These are phyloP conservation scores for Teleogryllus oceanicus DNA, from an alignment of 2,888 invertebrate species.

Conservation along the genomic window DNA sequence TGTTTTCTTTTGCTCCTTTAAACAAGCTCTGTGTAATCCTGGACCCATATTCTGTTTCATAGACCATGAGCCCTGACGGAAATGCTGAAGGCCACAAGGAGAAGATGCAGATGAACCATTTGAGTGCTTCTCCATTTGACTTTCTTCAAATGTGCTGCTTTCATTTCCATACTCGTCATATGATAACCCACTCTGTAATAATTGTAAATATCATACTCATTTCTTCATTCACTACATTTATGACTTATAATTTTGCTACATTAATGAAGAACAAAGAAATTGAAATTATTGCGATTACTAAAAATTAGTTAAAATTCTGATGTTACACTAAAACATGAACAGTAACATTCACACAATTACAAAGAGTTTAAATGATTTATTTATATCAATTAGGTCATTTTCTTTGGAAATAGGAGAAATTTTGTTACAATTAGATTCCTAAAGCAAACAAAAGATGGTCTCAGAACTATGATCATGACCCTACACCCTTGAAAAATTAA, in stretches of 20 bases:
- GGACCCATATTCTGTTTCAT: neutral
- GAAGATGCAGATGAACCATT: neutral
- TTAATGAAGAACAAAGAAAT: too few species aligned
- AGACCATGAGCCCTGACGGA: neutral
- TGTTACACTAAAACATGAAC: too few species aligned
- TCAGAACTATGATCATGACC: too few species aligned
- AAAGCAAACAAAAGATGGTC: too few species aligned
- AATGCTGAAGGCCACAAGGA: neutral
- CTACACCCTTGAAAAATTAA: too few species aligned
- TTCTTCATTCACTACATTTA: neutral
- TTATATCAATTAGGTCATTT: too few species aligned
- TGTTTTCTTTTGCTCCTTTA: neutral
- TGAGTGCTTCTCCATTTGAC: conserved; percentile 26
- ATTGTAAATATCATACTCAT: neutral
- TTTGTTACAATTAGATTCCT: too few species aligned
- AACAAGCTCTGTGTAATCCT: neutral
- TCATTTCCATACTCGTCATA: conserved; percentile 34
- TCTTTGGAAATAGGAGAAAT: too few species aligned
- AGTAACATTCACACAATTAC: too few species aligned
- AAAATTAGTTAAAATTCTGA: too few species aligned
- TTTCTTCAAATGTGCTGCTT: conserved; percentile 33
- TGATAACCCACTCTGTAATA: conserved; percentile 31
- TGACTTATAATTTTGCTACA: neutral
- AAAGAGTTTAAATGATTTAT: too few species aligned
- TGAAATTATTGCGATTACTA: too few species aligned